Evolutionary conservation across 2,113 vertebrate genomes (phyloP), one percentile per base, ranked within the genome.

Genomic region (Cyprinus carpio): DNA sequence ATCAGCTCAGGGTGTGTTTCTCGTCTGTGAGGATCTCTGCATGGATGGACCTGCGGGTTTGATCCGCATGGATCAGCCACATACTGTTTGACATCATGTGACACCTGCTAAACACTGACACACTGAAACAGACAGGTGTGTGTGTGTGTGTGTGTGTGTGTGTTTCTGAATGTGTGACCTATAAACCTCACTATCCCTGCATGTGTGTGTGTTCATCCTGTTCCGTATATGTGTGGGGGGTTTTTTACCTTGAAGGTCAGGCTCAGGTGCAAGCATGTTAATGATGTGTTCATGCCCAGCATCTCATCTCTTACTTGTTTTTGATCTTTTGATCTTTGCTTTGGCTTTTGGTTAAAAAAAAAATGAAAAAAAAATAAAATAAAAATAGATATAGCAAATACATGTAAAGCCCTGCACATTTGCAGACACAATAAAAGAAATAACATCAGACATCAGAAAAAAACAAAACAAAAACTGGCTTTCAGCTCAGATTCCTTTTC

Each of bases 81-180:
- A 85, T 69, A 75, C 37, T 43, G 40, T 77, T 77, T 75, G 87
- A 88, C 72, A 80, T 49, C 60, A 76, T 67, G 83, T 82, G 56
- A 85, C 83, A 87, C 51, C 71, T 82, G 60, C 62, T 82, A 18
- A 83, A 75, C 86, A 46, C 74, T 15, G 25, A 51, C 29, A 23
- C 60, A 12, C 72, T 77, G 18, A 83, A 67, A 56, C 86, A 67
- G 25, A 51, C 29, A 23, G 34, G 58, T 72, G 54, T 40, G 49
- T 46, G 37, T 54, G 67, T 27, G 74, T 74, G 31, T 43, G 62
- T 29, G 69, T 62, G 82, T 46, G 40, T 37, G 58, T 84, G 64
- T 16, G 37, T 10, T 71, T 64, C 46, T 67, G 37, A 29, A 23
- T 20, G 29, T 40, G 6, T 81, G 65, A 71, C 49, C 64, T 71